Evolutionary conservation across 2,888 invertebrate species (phyloP).

Genomic region (Lasioglossum figueresi): DNA sequence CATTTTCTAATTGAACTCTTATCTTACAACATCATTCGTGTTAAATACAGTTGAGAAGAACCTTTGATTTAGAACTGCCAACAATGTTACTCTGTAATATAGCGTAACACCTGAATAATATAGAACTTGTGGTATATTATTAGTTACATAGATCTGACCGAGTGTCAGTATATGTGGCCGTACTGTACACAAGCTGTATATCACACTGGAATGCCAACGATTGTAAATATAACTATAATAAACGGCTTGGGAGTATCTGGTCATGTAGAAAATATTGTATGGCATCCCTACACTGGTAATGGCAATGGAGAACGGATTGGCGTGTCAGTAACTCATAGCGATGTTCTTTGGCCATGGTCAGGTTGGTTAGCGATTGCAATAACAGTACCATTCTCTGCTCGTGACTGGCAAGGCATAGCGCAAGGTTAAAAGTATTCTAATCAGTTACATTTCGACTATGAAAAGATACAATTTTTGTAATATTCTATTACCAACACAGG

Average conservation of each 20-base stretch:
- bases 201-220: conserved; percentile 93
- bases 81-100: background rate
- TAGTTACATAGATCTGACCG: conserved; percentile 96
- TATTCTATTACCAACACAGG: conserved; percentile 83
- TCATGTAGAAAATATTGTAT: conserved; percentile 87
- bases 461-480: background rate
- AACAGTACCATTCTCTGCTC: conserved; percentile 87
- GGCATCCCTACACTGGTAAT: conserved; percentile 95
- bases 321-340: conserved; percentile 91
- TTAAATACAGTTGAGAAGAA: too few relatives aligned
- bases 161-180: conserved; percentile 99
- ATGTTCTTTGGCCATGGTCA: conserved; percentile 97
- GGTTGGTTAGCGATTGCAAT: conserved; percentile 96
- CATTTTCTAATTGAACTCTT: background rate
- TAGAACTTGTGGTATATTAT: conserved; percentile 78
- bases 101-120: background rate
- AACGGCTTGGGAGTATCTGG: conserved; percentile 97
- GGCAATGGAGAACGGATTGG: conserved; percentile 90
- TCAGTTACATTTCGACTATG: conserved; percentile 3
- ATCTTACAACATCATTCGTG: too few relatives aligned
- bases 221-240: conserved; percentile 96
- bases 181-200: conserved; percentile 98
- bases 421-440: conserved; percentile 85
- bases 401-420: conserved; percentile 90
- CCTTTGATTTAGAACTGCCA: background rate